phyloP scores from a whole-genome alignment of 2,888 invertebrate species.

The Desoria tigrina region DNA sequence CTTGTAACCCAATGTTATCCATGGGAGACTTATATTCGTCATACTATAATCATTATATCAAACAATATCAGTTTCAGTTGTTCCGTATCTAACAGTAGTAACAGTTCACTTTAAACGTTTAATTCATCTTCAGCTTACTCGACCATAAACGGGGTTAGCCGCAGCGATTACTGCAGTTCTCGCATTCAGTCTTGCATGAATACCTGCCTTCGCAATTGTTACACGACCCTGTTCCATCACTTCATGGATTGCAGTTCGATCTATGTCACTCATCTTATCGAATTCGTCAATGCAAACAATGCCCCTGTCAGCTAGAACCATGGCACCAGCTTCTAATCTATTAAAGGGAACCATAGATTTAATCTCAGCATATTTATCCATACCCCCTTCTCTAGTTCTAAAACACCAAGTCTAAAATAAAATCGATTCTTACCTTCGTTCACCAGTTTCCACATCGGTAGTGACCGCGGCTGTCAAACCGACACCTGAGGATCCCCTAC shows the following conservation, averaged over 20 bases:
- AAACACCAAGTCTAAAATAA: background rate
- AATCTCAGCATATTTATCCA: background rate
- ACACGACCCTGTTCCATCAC: slow-evolving; percentile 99
- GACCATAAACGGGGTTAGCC: slow-evolving; percentile 98
- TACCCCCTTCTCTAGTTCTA: background rate
- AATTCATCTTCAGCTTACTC: slow-evolving; percentile 69
- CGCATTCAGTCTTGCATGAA: slow-evolving; percentile 95
- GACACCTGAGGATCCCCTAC: slow-evolving; percentile 96
- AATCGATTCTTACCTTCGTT: slow-evolving; percentile 61
- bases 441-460: slow-evolving; percentile 89
- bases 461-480: slow-evolving; percentile 98
- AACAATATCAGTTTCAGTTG: no score
- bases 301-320: slow-evolving; percentile 80
- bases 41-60: slow-evolving; percentile 71
- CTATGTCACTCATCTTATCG: slow-evolving; percentile 99
- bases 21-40: slow-evolving; percentile 99
- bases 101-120: no score
- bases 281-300: slow-evolving; percentile 99
- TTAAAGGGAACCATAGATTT: no score
- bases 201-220: slow-evolving; percentile 96
- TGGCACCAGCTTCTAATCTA: slow-evolving; percentile 94
- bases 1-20: slow-evolving; percentile 99
- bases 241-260: slow-evolving; percentile 98
- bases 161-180: slow-evolving; percentile 97
- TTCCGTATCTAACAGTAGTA: no score